Conservation (phyloP, 2,888 invertebrate genomes). For the Megastigmus dorsalis region DNA sequence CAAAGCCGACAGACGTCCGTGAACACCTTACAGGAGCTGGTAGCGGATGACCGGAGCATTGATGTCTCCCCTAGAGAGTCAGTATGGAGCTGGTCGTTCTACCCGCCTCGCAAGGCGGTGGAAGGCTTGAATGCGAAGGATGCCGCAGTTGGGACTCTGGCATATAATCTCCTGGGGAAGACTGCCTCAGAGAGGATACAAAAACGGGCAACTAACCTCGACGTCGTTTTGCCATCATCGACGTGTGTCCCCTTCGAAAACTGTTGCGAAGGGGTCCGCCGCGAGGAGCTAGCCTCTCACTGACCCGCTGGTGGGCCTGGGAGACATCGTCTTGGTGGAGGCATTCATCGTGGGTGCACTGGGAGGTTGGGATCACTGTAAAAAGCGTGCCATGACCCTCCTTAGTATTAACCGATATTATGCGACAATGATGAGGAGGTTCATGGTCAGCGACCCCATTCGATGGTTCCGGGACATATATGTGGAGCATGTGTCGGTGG, state of each 20-base stretch:
- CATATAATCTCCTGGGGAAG: too few species aligned
- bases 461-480: slow-evolving; percentile 66
- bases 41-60: too few species aligned
- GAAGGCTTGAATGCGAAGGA: too few species aligned
- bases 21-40: too few species aligned
- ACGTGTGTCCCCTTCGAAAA: slow-evolving; percentile 67
- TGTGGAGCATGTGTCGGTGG: slow-evolving; percentile 64
- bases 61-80: too few species aligned
- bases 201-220: too few species aligned
- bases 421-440: slow-evolving; percentile 58
- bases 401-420: slow-evolving; percentile 53
- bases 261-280: slow-evolving; percentile 55
- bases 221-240: slow-evolving; percentile 60
- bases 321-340: slow-evolving; percentile 48
- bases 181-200: too few species aligned
- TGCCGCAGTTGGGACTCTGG: too few species aligned
- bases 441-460: slow-evolving; percentile 62
- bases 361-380: slow-evolving; percentile 49
- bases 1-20: too few species aligned
- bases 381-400: slow-evolving; percentile 36
- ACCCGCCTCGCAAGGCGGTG: too few species aligned
- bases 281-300: slow-evolving; percentile 58
- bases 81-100: too few species aligned
- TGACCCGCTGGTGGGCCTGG: slow-evolving; percentile 44
- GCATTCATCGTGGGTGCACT: slow-evolving; percentile 54